Evolutionary conservation across 2,113 vertebrate species (phyloP), one percentile per base, ranked within the genome.

Genomic region (Lutjanus erythropterus): DNA sequence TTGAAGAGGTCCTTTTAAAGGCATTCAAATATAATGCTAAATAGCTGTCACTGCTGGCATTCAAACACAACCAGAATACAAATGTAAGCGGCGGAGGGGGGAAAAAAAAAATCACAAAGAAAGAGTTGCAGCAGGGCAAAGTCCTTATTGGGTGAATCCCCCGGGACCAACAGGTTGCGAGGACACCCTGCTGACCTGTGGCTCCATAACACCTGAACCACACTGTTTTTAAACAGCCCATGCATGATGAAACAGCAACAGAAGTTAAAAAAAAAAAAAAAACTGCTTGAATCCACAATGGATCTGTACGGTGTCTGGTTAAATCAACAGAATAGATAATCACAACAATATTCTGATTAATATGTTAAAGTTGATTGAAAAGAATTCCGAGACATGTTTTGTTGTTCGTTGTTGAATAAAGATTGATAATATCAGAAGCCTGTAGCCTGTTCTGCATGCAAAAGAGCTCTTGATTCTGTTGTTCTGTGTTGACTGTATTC

Each of bases 1-100:
- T 93, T 94, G 89, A 93, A 89, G 84, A 89, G 89, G 84, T 81
- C 84, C 77, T 90, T 91, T 93, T 79, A 92, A 93, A 93, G 89
- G 87, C 83, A 91, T 92, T 93, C 87, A 89, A 90, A 91, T 88
- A 86, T 82, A 90, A 93, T 93, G 91, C 91, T 93, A 93, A 94
- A 87, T 92, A 93, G 92, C 89, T 93, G 92, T 93, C 91, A 86
- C 84, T 86, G 76, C 59, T 25, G 39, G 60, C 88, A 79, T 49
- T 46, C 74, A 65, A 42, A 90, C 71, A 42, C 87, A 59, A 65
- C 29, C 80, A 12, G 89, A 91, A 92, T 93, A 85, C 61, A 84
- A 92, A 91, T 91, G 76, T 37, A 23, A 4, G 31, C 46, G 78
- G 35, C 49, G 58, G 72, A 46, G 55, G 69, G 47, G 31, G 14